Evolutionary conservation across 2,888 invertebrate species (phyloP).

Genomic region (Seladonia tumulorum): DNA sequence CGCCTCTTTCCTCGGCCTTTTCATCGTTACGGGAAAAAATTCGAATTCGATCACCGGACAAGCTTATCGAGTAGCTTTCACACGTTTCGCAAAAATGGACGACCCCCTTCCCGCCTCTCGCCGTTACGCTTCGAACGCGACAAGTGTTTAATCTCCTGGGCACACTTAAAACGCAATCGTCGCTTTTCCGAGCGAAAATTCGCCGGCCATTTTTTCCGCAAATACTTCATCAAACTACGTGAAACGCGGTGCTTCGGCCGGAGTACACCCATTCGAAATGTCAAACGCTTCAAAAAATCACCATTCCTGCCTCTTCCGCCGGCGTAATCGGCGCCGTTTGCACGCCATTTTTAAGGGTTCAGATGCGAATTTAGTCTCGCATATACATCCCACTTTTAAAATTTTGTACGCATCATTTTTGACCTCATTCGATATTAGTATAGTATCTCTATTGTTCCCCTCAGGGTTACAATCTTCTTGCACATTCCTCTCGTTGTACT

Average conservation of each 20-base stretch:
- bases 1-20: neutral
- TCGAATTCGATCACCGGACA: slow-evolving; percentile 32
- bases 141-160: neutral
- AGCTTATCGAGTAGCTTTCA: slow-evolving; percentile 25
- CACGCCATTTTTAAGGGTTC: neutral
- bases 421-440: no score
- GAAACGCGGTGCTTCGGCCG: neutral
- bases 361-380: neutral
- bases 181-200: neutral
- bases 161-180: neutral
- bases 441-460: no score
- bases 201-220: neutral
- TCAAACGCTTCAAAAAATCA: neutral
- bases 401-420: neutral
- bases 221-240: neutral
- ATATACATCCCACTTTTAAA: neutral
- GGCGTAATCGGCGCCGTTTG: neutral
- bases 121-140: neutral
- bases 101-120: neutral
- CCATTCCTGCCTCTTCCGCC: neutral
- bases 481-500: no score
- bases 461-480: no score
- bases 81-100: slow-evolving; percentile 24
- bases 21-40: slow-evolving; percentile 14
- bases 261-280: neutral